A percentile compares a stretch with the other conserved stretches of the same genome.
Evolutionary conservation across 2,888 invertebrate species (phyloP).

Genomic region (Meiosimyza decipiens): DNA sequence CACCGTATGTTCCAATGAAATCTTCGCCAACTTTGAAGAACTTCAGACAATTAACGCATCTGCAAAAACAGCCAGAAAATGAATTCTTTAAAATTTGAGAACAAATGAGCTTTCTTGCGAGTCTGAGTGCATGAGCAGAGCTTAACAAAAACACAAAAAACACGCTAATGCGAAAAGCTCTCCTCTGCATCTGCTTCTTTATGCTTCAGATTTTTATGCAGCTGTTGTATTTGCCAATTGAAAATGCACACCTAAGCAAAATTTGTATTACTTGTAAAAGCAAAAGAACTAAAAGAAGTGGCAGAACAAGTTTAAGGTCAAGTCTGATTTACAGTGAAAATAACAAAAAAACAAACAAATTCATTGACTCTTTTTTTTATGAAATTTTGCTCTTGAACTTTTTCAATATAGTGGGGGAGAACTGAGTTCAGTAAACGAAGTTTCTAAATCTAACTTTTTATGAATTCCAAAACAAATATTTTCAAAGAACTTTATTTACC

Average conservation of each 20-base stretch:
- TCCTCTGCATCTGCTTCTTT: not conserved
- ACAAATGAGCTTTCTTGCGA: too few relatives aligned
- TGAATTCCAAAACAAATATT: not conserved
- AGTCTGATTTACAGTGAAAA: slow-evolving; percentile 40
- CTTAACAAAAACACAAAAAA: not conserved
- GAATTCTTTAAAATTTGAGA: not conserved
- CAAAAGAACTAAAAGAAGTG: slow-evolving; percentile 43
- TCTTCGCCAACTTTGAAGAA: slow-evolving; percentile 55
- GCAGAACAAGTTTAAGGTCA: slow-evolving; percentile 53
- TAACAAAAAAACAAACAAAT: not conserved
- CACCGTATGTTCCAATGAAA: slow-evolving; percentile 40
- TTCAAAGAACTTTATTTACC: not conserved
- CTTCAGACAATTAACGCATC: slow-evolving; percentile 58
- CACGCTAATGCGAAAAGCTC: not conserved
- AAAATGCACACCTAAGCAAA: too few relatives aligned
- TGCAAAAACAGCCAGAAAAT: slow-evolving; percentile 44
- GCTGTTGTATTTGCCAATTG: slow-evolving; percentile 12
- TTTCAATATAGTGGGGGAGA: too few relatives aligned
- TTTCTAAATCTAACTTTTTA: not conserved
- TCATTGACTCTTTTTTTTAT: not conserved
- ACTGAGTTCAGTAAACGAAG: not conserved
- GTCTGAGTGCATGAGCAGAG: too few relatives aligned
- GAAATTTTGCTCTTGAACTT: not conserved
- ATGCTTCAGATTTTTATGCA: slow-evolving; percentile 5
- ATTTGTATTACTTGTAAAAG: too few relatives aligned